Evolutionary conservation across 2,797 vertebrate genomes (phyloP).

Genomic region (Pipistrellus kuhlii): DNA sequence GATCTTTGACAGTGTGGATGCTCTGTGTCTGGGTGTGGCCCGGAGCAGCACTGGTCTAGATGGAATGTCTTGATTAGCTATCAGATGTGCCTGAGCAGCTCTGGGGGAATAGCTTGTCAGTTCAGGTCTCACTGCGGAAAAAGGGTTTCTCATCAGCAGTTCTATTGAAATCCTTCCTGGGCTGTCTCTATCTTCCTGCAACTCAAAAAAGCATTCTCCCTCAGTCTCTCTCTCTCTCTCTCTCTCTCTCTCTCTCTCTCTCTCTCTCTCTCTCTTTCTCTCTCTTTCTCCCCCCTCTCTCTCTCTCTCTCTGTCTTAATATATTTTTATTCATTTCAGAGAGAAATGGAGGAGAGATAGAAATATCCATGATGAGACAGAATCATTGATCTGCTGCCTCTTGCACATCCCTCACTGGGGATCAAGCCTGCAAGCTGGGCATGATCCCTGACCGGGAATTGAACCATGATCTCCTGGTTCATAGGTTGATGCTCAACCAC

Average conservation of each 20-base stretch:
- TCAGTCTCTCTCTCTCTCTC: too few relatives aligned
- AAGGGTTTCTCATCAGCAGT: not conserved
- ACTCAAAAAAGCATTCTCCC: not conserved
- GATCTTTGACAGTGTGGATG: not conserved
- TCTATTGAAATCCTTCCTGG: not conserved
- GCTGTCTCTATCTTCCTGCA: not conserved
- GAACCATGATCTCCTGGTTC: too few relatives aligned
- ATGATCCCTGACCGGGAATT: too few relatives aligned
- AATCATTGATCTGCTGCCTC: too few relatives aligned
- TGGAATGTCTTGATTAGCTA: not conserved
- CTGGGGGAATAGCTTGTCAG: not conserved
- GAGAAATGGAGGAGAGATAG: too few relatives aligned
- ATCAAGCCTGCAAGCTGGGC: too few relatives aligned
- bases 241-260: too few relatives aligned
- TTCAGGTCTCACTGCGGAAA: not conserved
- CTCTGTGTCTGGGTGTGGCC: not conserved
- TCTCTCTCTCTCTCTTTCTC: not conserved
- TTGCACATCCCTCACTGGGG: too few relatives aligned
- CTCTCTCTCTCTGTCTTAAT: not conserved
- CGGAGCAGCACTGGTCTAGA: not conserved
- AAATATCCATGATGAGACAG: too few relatives aligned
- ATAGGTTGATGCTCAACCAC: too few relatives aligned
- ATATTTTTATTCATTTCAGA: too few relatives aligned
- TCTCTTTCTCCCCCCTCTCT: too few relatives aligned
- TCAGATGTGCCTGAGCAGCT: not conserved